Evolutionary conservation across 2,113 vertebrate genomes (phyloP), one percentile per base, ranked within the genome.

Genomic region (Melanerpes formicivorus): DNA sequence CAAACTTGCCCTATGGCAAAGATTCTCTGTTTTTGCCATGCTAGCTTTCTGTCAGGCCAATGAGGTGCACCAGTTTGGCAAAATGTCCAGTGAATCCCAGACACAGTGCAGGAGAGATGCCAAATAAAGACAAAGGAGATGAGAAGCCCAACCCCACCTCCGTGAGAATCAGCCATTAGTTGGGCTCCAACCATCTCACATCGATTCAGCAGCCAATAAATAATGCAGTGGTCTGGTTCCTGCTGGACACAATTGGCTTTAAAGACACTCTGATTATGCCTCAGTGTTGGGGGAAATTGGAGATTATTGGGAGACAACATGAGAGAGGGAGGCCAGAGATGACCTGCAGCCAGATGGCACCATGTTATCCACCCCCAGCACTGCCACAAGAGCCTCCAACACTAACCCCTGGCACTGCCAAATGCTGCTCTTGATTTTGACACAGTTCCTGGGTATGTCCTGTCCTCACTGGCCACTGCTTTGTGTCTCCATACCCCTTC

Each of bases 351-450:
- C 42, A 29, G 27, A 64, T 1, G 4, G 48, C 5, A 46, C 50
- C 3, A 0, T 0, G 2, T 48, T 37, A 42, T 5, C 63, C 30
- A 52, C 30, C 18, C 54, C 32, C 22, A 8, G 50, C 1, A 6
- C 2, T 2, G 40, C 37, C 79, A 30, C 4, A 0, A 29, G 59
- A 72, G 55, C 4, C 82, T 56, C 70, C 78, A 56, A 12, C 0
- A 1, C 80, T 0, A 2, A 80, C 26, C 12, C 37, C 60, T 6
- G 11, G 8, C 56, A 27, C 27, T n/a, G 42, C 13, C 18, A 3
- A 66, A 69, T 3, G 4, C 19, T 5, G 12, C 10, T 9, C 27
- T 26, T 60, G 63, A 67, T 67, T 82, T 69, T 34, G 75, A 3
- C 54, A 50, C 29, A 50, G 60, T 22, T 34, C 0, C 52, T 78